Evolutionary conservation across 2,113 vertebrate species (phyloP).

Genomic region (Actinemys pallida): DNA sequence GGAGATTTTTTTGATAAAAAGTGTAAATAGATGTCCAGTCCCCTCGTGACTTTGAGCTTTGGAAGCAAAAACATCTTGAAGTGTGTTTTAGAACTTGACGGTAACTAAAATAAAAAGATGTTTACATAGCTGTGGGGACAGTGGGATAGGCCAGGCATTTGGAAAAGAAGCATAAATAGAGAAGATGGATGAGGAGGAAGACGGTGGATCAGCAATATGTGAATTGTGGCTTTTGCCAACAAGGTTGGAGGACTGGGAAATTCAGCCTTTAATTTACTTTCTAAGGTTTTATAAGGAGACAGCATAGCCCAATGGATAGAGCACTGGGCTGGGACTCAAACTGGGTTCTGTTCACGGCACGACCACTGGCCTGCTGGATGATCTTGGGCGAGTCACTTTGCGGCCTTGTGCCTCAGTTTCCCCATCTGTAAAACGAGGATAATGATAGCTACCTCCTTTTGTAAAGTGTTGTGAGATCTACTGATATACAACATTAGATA

Average conservation of each 20-base stretch:
- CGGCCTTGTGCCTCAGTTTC: neutral
- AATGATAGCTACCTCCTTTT: neutral
- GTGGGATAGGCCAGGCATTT: neutral
- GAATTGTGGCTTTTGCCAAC: neutral
- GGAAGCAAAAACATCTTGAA: neutral
- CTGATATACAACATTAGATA: neutral
- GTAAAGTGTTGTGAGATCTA: neutral
- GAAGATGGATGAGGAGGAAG: neutral
- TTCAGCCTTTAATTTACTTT: neutral
- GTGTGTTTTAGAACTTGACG: neutral
- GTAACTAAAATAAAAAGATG: neutral
- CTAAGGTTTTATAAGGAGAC: neutral
- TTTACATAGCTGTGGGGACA: neutral
- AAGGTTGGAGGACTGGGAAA: neutral
- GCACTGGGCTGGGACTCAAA: neutral
- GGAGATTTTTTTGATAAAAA: neutral
- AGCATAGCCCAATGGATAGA: neutral
- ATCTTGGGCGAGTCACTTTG: neutral
- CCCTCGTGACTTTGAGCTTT: neutral
- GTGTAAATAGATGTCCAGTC: rapidly evolving
- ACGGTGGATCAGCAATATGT: neutral
- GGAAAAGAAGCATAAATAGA: neutral
- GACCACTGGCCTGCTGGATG: neutral
- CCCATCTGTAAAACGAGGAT: neutral
- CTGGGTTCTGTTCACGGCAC: neutral